Evolutionary conservation across 2,113 vertebrate genomes (phyloP), one percentile per base, ranked within the genome.

Genomic region (Upupa epops): DNA sequence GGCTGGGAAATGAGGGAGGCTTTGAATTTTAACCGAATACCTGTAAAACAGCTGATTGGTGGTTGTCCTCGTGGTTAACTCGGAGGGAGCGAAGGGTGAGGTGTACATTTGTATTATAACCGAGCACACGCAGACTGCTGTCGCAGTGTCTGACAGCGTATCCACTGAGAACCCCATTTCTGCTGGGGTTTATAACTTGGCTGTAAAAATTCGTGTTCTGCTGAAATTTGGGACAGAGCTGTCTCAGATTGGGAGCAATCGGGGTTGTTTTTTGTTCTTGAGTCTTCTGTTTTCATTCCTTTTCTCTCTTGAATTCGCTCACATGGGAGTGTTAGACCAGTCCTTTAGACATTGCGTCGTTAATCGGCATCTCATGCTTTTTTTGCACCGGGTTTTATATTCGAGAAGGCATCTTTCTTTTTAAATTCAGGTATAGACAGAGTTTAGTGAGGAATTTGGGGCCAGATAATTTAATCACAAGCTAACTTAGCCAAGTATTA

Each of bases 201-300:
- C 95, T 95, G 79, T 94, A 94, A 77, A 95, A 95, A 94, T 90
- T 74, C 2, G 11, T 75, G 55, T 89, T 93, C 45, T 91, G 93
- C 92, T 96, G 97, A 97, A 96, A 96, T 97, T 97, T 97, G 96
- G 86, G 95, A 96, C 58, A 5, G 31, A 60, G 49, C 80, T 77
- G 88, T 96, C 97, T 96, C 96, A 94, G 96, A 97, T 89, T 96
- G 94, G 80, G 75, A 95, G 90, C 16, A 54, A 80, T 86, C 63
- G 46, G 46, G 46, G 92, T 69, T 90, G 88, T 86, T 25, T 18
- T 55, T 92, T 48, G 46, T 48, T 65, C 40, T 46, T n/a, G 31
- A 45, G 80, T 83, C 69, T 92, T 78, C 90, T 42, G 22, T 18
- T 52, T 93, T 49, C 75, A 32, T 48, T 3, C n/a, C 94, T 94